Conservation (phyloP, 2,113 vertebrate species). For the Ramphastos sulfuratus region DNA sequence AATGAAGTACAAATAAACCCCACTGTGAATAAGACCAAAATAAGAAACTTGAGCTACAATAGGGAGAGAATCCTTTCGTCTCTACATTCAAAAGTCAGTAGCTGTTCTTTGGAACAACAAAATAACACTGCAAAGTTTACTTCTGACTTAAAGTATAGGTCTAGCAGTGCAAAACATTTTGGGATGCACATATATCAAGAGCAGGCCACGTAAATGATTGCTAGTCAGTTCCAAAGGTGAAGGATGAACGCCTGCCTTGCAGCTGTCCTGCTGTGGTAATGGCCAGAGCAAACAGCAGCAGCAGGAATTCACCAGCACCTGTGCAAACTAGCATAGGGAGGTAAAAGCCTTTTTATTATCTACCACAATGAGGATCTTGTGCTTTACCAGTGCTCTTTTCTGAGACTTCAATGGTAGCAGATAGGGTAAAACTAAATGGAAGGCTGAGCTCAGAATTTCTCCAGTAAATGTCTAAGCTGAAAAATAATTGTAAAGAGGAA, state of each 20-base stretch:
- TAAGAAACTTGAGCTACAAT: rapidly evolving
- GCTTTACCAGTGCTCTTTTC: neutral
- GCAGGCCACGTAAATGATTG: rapidly evolving
- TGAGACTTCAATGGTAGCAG: neutral
- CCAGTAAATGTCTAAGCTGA: neutral
- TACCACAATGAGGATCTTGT: neutral
- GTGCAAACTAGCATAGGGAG: rapidly evolving
- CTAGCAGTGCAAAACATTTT: rapidly evolving
- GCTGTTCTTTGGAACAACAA: neutral
- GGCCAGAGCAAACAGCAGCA: neutral
- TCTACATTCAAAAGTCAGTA: neutral
- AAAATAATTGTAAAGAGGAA: neutral
- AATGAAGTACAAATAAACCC: neutral
- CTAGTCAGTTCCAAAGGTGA: neutral
- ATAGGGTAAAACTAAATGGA: rapidly evolving
- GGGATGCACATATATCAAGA: neutral
- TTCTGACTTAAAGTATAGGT: neutral
- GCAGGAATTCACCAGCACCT: neutral
- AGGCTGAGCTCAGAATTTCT: neutral
- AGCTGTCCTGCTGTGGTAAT: neutral
- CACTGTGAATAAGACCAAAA: neutral
- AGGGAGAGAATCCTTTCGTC: neutral
- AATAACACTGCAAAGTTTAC: neutral
- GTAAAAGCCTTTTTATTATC: neutral
- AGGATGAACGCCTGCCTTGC: neutral